Conservation (phyloP, 2,797 vertebrate genomes). For the Cirrhinus mrigala region DNA sequence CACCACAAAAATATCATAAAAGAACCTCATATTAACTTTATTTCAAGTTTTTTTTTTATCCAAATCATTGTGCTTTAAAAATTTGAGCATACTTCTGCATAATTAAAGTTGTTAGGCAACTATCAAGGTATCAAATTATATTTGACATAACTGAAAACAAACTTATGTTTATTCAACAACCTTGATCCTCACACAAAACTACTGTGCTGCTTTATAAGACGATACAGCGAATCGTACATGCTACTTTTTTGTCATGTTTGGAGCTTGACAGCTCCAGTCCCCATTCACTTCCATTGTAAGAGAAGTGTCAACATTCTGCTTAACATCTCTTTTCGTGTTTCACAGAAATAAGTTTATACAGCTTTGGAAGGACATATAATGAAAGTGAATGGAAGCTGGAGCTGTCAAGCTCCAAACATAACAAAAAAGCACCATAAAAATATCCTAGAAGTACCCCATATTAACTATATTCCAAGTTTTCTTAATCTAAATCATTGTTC, state of each 20-base stretch:
- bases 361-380: background rate
- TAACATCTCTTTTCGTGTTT: too few species aligned
- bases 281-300: slow-evolving; percentile 2
- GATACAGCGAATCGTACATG: background rate
- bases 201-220: background rate
- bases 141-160: background rate
- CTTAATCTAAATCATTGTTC: background rate
- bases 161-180: too few species aligned
- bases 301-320: background rate
- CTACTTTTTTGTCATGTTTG: too few species aligned
- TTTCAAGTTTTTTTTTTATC: background rate
- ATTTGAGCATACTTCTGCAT: too few species aligned
- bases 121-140: too few species aligned
- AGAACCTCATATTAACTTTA: background rate
- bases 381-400: background rate
- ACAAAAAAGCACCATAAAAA: background rate
- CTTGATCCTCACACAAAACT: background rate
- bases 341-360: too few species aligned
- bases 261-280: background rate
- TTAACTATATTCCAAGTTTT: background rate
- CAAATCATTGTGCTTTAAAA: too few species aligned
- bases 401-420: background rate
- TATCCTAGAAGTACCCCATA: background rate
- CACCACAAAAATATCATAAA: background rate
- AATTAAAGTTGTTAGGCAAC: too few species aligned